Evolutionary conservation across 2,113 vertebrate genomes (phyloP).

Genomic region (Cyanoderma ruficeps): DNA sequence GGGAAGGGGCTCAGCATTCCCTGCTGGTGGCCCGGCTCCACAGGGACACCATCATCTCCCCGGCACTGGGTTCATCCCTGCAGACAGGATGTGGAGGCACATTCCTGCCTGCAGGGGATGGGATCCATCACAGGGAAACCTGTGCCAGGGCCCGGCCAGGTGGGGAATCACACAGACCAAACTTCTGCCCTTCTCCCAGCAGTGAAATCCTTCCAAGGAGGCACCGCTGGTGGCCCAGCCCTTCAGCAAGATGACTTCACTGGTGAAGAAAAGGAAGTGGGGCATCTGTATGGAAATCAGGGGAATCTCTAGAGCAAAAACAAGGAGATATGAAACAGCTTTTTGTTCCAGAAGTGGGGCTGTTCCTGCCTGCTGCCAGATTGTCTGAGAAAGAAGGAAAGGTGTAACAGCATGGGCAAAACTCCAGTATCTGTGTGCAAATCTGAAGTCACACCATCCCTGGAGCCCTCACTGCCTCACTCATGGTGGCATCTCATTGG

Average conservation of each 20-base stretch:
- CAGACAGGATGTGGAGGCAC: background rate
- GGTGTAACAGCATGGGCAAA: background rate
- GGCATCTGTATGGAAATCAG: conserved; percentile 19
- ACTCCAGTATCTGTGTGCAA: background rate
- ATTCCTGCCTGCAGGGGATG: background rate
- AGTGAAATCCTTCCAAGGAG: background rate
- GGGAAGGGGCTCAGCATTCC: background rate
- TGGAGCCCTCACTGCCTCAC: background rate
- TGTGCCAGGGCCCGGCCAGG: background rate
- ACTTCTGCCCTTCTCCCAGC: background rate
- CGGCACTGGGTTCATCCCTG: background rate
- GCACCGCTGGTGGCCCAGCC: background rate
- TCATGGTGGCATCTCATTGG: background rate
- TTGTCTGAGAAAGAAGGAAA: background rate
- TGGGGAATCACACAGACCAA: background rate
- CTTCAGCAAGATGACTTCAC: background rate
- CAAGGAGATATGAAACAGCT: background rate
- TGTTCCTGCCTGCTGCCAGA: background rate
- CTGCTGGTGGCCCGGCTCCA: background rate
- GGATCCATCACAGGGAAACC: background rate
- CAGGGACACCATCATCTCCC: background rate
- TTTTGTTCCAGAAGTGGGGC: background rate
- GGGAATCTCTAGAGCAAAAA: background rate
- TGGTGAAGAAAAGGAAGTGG: conserved; percentile 19
- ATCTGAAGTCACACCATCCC: background rate